Evolutionary conservation across 2,113 vertebrate species (phyloP).

Genomic region (Coptodon bakossiorum): DNA sequence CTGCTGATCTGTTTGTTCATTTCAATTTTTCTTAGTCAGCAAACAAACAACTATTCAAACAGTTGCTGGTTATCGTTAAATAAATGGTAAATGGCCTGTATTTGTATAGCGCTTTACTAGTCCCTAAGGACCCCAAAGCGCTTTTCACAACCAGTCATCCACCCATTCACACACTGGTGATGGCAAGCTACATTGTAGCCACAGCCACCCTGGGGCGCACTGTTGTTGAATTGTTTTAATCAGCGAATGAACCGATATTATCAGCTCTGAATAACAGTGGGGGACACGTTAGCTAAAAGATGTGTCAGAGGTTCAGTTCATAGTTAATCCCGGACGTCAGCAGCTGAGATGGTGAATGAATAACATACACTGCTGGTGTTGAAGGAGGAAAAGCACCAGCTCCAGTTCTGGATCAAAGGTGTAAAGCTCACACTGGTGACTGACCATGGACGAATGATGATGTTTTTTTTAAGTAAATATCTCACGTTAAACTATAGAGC

Average conservation of each 20-base stretch:
- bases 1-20: not conserved
- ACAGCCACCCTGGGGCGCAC: too few species aligned
- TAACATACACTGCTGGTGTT: not conserved
- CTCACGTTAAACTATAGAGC: not conserved
- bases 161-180: too few species aligned
- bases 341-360: not conserved
- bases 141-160: too few species aligned
- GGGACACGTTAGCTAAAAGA: not conserved
- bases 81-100: too few species aligned
- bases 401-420: not conserved
- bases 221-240: not conserved
- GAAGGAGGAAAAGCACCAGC: not conserved
- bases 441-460: not conserved
- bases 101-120: too few species aligned
- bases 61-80: not conserved
- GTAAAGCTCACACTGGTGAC: not conserved
- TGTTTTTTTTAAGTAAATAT: not conserved
- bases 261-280: not conserved
- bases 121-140: too few species aligned
- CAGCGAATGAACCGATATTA: not conserved
- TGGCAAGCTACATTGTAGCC: too few species aligned
- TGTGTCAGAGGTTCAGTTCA: not conserved
- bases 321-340: not conserved
- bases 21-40: not conserved
- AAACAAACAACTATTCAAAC: not conserved